Evolutionary conservation across 2,888 invertebrate species (phyloP).

Genomic region (Myopa testacea): DNA sequence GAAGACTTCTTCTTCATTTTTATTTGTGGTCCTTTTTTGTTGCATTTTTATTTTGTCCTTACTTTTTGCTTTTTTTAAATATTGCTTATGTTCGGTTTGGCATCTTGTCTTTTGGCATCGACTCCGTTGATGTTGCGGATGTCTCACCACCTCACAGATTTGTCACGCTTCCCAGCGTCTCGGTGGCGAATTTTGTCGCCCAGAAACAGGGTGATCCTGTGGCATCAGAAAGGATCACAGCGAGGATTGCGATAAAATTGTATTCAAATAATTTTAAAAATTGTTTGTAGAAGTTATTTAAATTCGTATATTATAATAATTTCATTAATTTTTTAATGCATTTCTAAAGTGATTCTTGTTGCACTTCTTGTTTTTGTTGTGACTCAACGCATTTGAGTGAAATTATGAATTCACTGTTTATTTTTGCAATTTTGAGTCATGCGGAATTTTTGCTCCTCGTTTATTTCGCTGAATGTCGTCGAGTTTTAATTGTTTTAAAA

Average conservation of each 20-base stretch:
- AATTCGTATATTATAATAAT: too few relatives aligned
- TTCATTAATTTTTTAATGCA: too few relatives aligned
- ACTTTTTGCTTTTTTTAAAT: not conserved
- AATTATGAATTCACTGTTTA: not conserved
- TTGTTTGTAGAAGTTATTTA: too few relatives aligned
- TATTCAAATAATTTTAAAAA: too few relatives aligned
- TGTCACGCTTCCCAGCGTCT: not conserved
- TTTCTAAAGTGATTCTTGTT: too few relatives aligned
- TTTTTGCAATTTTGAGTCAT: not conserved
- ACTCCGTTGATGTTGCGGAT: not conserved
- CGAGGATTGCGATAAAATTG: too few relatives aligned
- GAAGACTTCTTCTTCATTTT: not conserved
- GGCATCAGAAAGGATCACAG: too few relatives aligned
- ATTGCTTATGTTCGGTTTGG: not conserved
- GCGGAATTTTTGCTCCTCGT: not conserved
- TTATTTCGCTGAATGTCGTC: not conserved
- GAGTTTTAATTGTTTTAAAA: conserved; percentile 17
- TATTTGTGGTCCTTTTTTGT: not conserved
- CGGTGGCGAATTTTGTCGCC: not conserved
- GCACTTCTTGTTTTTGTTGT: too few relatives aligned
- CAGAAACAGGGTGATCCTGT: too few relatives aligned
- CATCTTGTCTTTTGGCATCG: not conserved
- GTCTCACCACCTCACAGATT: not conserved
- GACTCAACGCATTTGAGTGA: too few relatives aligned
- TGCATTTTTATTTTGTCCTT: not conserved